phyloP scores from a whole-genome alignment of 2,113 vertebrate genomes.

The Lagopus leucura region DNA sequence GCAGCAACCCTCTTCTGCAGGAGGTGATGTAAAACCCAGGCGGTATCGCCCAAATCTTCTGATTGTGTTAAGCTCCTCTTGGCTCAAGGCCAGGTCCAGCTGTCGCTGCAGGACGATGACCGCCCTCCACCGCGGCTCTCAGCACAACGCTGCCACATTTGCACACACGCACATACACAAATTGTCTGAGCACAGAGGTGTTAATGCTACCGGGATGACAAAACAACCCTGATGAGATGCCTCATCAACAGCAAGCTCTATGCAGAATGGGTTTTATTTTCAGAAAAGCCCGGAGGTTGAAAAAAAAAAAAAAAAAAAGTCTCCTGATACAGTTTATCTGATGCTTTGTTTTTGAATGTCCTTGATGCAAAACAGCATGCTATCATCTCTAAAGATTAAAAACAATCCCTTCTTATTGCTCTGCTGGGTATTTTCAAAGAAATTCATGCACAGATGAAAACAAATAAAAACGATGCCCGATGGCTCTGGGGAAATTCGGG shows the following conservation, averaged over 20 bases:
- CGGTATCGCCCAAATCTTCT: neutral
- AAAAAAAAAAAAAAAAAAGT: neutral
- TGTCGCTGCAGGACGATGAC: slow-evolving; percentile 21
- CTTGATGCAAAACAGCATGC: slow-evolving; percentile 57
- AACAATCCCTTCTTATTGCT: slow-evolving; percentile 65
- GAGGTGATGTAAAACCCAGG: neutral
- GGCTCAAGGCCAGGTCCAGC: slow-evolving; percentile 43
- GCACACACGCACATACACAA: neutral
- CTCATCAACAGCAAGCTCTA: neutral
- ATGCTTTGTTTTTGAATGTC: slow-evolving; percentile 53
- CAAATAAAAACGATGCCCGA: slow-evolving; percentile 42
- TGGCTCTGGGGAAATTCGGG: slow-evolving; percentile 12
- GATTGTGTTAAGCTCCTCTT: neutral
- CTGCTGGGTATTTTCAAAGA: slow-evolving; percentile 60
- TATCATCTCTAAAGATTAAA: slow-evolving; percentile 67
- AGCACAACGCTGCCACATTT: slow-evolving; percentile 34
- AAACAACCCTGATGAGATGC: neutral
- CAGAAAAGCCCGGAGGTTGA: neutral
- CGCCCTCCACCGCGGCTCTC: neutral
- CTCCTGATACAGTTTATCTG: slow-evolving; percentile 45
- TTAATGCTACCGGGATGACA: slow-evolving; percentile 9
- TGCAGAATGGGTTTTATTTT: slow-evolving; percentile 1
- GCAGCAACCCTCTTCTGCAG: neutral
- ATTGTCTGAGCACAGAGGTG: neutral
- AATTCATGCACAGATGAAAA: slow-evolving; percentile 57